Evolutionary conservation across 2,113 vertebrate species (phyloP).

Genomic region (Sigmodon hispidus): DNA sequence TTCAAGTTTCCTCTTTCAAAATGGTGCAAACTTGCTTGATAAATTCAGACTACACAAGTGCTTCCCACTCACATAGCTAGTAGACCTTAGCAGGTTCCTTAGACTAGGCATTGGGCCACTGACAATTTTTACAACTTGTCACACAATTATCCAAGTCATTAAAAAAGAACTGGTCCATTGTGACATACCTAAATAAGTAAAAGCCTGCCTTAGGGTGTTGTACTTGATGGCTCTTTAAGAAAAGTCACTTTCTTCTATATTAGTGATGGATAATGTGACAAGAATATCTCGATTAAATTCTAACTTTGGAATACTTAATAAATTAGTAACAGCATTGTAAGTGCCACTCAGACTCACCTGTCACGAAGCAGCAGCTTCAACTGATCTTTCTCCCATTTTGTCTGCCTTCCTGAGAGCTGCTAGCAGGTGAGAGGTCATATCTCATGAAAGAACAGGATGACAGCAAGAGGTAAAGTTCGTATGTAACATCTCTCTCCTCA

Average conservation of each 20-base stretch:
- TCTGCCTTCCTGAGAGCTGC: conserved; percentile 38
- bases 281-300: conserved; percentile 76
- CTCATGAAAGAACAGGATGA: conserved; percentile 31
- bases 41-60: background rate
- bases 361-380: conserved; percentile 58
- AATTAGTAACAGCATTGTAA: conserved; percentile 77
- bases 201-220: conserved; percentile 68
- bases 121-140: conserved; percentile 71
- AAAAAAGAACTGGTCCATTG: conserved; percentile 73
- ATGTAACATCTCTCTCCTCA: background rate
- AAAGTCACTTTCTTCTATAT: conserved; percentile 75
- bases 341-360: conserved; percentile 75
- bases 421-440: conserved; percentile 4
- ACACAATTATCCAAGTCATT: conserved; percentile 78
- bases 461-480: conserved; percentile 41
- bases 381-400: conserved; percentile 66
- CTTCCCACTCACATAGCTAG: background rate
- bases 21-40: too few species aligned
- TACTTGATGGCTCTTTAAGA: conserved; percentile 57
- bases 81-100: conserved; percentile 41
- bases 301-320: conserved; percentile 82
- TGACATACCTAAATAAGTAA: conserved; percentile 78
- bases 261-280: conserved; percentile 76
- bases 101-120: conserved; percentile 64
- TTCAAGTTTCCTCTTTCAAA: background rate